These are phyloP conservation scores for Chironomus riparius DNA, from an alignment of 2,888 invertebrate species.

Conservation along the genomic window DNA sequence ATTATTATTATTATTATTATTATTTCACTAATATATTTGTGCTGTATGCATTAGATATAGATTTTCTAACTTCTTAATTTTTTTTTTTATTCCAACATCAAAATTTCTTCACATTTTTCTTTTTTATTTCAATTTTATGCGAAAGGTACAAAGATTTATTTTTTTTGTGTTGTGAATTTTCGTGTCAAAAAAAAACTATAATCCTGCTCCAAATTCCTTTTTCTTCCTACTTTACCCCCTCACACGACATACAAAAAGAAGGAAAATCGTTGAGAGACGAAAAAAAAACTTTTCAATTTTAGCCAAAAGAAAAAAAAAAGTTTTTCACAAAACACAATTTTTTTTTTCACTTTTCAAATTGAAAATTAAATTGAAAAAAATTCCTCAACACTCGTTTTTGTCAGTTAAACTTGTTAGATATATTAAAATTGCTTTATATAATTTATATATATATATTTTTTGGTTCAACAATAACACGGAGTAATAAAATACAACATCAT, in stretches of 20 bases:
- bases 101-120: not conserved
- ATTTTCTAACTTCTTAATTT: not conserved
- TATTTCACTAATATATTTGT: not conserved
- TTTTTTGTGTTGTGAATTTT: too few relatives aligned
- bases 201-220: too few relatives aligned
- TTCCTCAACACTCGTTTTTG: too few relatives aligned
- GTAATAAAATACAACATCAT: constrained; percentile 9
- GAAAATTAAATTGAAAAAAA: not conserved
- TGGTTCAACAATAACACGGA: not conserved
- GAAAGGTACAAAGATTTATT: too few relatives aligned
- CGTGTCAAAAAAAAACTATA: too few relatives aligned
- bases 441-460: not conserved
- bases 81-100: not conserved
- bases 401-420: not conserved
- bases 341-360: not conserved
- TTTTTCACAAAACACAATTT: not conserved
- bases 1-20: not conserved
- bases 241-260: too few relatives aligned
- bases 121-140: too few relatives aligned
- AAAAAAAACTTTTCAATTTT: too few relatives aligned
- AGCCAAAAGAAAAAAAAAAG: too few relatives aligned
- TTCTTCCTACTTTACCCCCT: too few relatives aligned
- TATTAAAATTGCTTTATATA: constrained; percentile 9
- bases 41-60: not conserved
- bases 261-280: too few relatives aligned